Evolutionary conservation across 1,140 invertebrate genomes (phyloP).

Genomic region (Drosophila takahashii): DNA sequence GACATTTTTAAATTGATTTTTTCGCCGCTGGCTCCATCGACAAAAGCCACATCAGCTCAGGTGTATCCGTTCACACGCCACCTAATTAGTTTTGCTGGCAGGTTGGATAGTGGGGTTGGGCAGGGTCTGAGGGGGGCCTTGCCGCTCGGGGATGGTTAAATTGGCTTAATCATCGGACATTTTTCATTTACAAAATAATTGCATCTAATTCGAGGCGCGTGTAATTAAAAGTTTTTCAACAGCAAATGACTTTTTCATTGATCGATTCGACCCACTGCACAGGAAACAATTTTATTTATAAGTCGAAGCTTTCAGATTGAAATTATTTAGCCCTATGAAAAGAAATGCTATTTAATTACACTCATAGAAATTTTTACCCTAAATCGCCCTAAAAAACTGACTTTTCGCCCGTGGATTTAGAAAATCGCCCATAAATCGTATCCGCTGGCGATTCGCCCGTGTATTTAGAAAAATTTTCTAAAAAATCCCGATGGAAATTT

Average conservation of each 20-base stretch:
- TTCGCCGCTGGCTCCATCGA: constrained; percentile 31
- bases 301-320: not conserved
- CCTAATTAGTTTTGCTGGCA: constrained; percentile 63
- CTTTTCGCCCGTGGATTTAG: too few species aligned
- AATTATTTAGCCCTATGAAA: not conserved
- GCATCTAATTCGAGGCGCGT: constrained; percentile 61
- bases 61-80: constrained; percentile 68
- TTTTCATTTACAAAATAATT: constrained; percentile 69
- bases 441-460: too few species aligned
- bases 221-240: constrained; percentile 68
- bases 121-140: not conserved
- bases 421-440: too few species aligned
- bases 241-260: constrained; percentile 52
- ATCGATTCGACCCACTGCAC: constrained; percentile 46
- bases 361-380: too few species aligned
- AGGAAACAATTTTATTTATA: not conserved
- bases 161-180: constrained; percentile 64
- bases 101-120: constrained; percentile 4
- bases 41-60: constrained; percentile 76
- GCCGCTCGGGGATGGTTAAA: constrained; percentile 25
- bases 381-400: too few species aligned
- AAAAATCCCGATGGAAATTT: too few species aligned
- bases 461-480: too few species aligned
- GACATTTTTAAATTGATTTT: constrained; percentile 79
- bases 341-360: not conserved